A percentile compares a stretch with the other conserved stretches of the same genome.
phyloP scores from a whole-genome alignment of 2,113 vertebrate genomes.

The Mirza zaza region DNA sequence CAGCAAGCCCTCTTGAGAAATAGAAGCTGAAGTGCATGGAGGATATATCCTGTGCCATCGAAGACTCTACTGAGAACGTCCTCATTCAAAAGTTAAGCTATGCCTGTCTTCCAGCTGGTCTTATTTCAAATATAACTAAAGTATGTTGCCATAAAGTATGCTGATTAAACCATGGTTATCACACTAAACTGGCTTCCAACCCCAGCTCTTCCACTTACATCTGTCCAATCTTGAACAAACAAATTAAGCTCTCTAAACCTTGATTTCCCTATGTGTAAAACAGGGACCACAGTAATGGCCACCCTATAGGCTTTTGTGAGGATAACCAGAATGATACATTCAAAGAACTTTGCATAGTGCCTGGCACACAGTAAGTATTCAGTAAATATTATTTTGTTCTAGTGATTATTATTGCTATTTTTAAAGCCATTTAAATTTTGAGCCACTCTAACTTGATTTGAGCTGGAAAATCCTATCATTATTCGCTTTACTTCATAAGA shows the following conservation, averaged over 20 bases:
- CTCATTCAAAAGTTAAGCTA: not conserved
- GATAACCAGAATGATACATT: not conserved
- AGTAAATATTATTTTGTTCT: constrained; percentile 32
- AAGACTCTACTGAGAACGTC: not conserved
- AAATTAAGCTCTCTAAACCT: constrained; percentile 2
- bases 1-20: not conserved
- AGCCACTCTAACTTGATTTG: constrained; percentile 3
- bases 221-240: not conserved
- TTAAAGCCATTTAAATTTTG: constrained; percentile 33
- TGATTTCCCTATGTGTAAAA: constrained; percentile 36
- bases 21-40: not conserved
- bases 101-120: not conserved
- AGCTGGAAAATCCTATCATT: constrained; percentile 31
- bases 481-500: not conserved
- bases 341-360: not conserved
- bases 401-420: not conserved
- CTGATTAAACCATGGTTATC: constrained; percentile 33
- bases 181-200: not conserved
- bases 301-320: not conserved
- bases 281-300: not conserved
- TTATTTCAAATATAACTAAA: constrained; percentile 50
- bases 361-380: not conserved
- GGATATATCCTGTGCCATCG: not conserved
- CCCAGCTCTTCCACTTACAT: not conserved
- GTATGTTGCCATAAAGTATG: not conserved